These are phyloP conservation scores for Eustalomyia histrio DNA, from an alignment of 2,888 invertebrate species.

Conservation along the genomic window DNA sequence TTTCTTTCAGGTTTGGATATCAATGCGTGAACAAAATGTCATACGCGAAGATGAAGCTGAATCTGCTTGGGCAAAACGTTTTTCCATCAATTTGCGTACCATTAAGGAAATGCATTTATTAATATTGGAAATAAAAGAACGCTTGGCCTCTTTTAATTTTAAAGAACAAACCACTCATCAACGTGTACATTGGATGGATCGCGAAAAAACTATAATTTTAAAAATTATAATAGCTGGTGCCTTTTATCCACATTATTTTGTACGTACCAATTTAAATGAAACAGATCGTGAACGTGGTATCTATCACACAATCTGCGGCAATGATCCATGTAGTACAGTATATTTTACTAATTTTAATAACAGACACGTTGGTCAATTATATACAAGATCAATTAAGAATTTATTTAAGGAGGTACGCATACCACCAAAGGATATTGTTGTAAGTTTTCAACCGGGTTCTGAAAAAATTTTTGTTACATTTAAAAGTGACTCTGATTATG, in stretches of 20 bases:
- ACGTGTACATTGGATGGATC: conserved; percentile 79
- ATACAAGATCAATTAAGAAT: conserved; percentile 84
- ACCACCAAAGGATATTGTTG: conserved; percentile 77
- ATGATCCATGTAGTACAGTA: conserved; percentile 89
- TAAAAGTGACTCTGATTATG: conserved; percentile 76
- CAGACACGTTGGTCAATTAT: conserved; percentile 86
- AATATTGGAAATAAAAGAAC: conserved; percentile 84
- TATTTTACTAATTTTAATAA: conserved; percentile 83
- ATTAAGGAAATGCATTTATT: conserved; percentile 87
- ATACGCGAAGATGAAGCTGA: conserved; percentile 81
- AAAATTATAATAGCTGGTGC: conserved; percentile 84
- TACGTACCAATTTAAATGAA: conserved; percentile 81
- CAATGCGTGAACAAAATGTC: conserved; percentile 82
- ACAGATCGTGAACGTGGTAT: conserved; percentile 84
- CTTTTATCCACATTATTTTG: conserved; percentile 95
- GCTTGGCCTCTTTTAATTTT: conserved; percentile 84
- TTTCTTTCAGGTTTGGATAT: conserved; percentile 84
- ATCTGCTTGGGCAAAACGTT: conserved; percentile 84
- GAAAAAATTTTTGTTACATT: conserved; percentile 87
- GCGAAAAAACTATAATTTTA: conserved; percentile 83
- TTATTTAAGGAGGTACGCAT: conserved; percentile 80
- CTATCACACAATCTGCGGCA: conserved; percentile 84
- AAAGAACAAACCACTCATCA: conserved; percentile 80
- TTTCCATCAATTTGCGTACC: conserved; percentile 86
- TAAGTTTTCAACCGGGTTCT: conserved; percentile 79